Percentiles rank a stretch among this genome's conserved stretches.
phyloP scores from a whole-genome alignment of 2,888 invertebrate species.

The Ferdinandea cuprea region DNA sequence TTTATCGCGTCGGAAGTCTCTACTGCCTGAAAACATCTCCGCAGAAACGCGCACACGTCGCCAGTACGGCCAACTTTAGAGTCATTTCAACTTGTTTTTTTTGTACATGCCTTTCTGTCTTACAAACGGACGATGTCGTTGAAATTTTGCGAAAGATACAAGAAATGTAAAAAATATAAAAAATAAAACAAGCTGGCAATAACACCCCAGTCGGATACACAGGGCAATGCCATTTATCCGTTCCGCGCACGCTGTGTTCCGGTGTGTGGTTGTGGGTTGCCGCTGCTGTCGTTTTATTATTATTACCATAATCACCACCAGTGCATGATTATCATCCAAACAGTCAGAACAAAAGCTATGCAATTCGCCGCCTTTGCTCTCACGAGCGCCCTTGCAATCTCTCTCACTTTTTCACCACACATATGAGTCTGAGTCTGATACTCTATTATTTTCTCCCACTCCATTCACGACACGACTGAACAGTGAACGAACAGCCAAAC shows the following conservation, averaged over 20 bases:
- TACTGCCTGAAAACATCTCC: background rate
- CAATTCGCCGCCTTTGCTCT: conserved; percentile 46
- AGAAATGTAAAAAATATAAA: background rate
- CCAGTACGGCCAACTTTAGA: conserved; percentile 30
- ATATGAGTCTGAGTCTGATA: conserved; percentile 47
- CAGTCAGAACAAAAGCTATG: conserved; percentile 47
- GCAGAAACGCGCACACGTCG: conserved; percentile 8
- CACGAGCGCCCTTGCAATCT: conserved; percentile 50
- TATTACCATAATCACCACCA: conserved; percentile 68
- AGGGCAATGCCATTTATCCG: conserved; percentile 59
- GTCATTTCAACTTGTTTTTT: conserved; percentile 24
- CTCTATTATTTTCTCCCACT: conserved; percentile 67
- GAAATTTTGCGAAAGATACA: conserved; percentile 31
- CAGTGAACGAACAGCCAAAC: background rate
- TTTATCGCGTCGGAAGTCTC: conserved; percentile 55
- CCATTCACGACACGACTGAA: conserved; percentile 26
- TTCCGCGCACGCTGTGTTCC: conserved; percentile 64
- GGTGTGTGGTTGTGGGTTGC: conserved; percentile 64
- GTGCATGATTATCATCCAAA: conserved; percentile 71
- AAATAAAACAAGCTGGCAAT: conserved; percentile 50
- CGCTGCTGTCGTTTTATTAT: conserved; percentile 68
- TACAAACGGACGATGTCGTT: background rate
- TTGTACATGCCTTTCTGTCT: conserved; percentile 1
- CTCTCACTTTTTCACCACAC: conserved; percentile 35
- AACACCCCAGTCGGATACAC: conserved; percentile 39